A percentile compares a stretch with the other conserved stretches of the same genome.
These are phyloP conservation scores for Lysandra bellargus DNA, from an alignment of 2,888 invertebrate species.

Conservation along the genomic window DNA sequence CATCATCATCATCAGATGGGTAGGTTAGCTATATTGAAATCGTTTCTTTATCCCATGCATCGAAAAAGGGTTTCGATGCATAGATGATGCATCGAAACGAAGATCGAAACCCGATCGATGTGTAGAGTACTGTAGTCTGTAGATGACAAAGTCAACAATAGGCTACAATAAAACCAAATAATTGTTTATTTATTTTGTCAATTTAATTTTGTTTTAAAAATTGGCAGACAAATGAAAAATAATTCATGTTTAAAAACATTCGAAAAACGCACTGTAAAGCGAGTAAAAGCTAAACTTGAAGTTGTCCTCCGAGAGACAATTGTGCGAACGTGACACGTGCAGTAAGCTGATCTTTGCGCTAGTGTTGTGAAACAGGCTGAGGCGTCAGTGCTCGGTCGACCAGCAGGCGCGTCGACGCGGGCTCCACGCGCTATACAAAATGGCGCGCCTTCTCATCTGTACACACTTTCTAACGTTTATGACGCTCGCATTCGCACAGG, in stretches of 20 bases:
- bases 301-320: constrained; percentile 39
- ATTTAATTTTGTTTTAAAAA: background rate
- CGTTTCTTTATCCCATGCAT: too few relatives aligned
- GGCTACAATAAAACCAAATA: background rate
- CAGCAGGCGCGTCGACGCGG: constrained; percentile 62
- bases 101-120: too few relatives aligned
- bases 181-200: background rate
- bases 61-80: too few relatives aligned
- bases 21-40: too few relatives aligned
- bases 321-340: constrained; percentile 32
- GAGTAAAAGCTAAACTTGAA: background rate
- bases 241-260: background rate
- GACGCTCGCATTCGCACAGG: constrained; percentile 57
- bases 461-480: constrained; percentile 57
- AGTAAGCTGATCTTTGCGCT: constrained; percentile 54
- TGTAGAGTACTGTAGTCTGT: background rate
- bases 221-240: background rate
- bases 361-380: constrained; percentile 67
- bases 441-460: constrained; percentile 60
- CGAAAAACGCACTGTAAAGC: too few relatives aligned
- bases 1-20: too few relatives aligned
- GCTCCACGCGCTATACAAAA: constrained; percentile 60
- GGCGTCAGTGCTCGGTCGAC: constrained; percentile 70
- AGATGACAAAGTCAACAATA: background rate
- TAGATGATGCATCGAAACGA: too few relatives aligned